Base-by-base conservation (phyloP, 2,888 invertebrate genomes). In the Trisateles emortualis region DNA sequence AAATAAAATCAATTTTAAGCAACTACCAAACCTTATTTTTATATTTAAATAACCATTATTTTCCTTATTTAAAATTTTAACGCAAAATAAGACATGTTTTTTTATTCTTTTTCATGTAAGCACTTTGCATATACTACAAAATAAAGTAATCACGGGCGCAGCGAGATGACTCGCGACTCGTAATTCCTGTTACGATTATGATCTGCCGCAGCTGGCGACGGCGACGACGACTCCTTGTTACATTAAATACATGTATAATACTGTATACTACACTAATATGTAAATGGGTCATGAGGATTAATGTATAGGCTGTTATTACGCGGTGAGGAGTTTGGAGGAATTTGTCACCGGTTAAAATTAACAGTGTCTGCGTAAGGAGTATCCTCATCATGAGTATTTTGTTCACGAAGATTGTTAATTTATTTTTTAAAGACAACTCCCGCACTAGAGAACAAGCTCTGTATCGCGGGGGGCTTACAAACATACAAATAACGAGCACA, bases 131-230 rank as follows among this genome's bases (percentile, higher is more conserved):
- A 68, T 79, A 78, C 79, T 72, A 22, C 14, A 10, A 9, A 8
- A 32, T 63, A 67, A 75, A 70, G 65, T 72, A 74, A 79, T 78
- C 72, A 74, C 66, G 63, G 64, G 17, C 64, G 59, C 38, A 49
- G 29, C 58, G 59, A 60, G 78, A 78, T 74, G 76, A 69, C 66
- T 77, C 74, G 72, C 74, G 68, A 72, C 64, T 72, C 81, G 71
- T 81, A 79, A 81, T 74, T 71, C 72, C 59, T 59, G 73, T 72
- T 74, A 78, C 75, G 79, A 81, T 80, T 77, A 81, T 73, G 74
- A 68, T 69, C 48, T 45, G 56, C 36, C 67, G 48, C 79, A 78
- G 72, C 70, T 79, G 78, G 61, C 49, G 49, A 40, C 51, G 32
- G 22, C 44, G n/a, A n/a, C n/a, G n/a, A n/a, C n/a, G n/a, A n/a